These are phyloP conservation scores for Stenchaetothrips biformis DNA, from an alignment of 2,888 invertebrate species.

Conservation along the genomic window DNA sequence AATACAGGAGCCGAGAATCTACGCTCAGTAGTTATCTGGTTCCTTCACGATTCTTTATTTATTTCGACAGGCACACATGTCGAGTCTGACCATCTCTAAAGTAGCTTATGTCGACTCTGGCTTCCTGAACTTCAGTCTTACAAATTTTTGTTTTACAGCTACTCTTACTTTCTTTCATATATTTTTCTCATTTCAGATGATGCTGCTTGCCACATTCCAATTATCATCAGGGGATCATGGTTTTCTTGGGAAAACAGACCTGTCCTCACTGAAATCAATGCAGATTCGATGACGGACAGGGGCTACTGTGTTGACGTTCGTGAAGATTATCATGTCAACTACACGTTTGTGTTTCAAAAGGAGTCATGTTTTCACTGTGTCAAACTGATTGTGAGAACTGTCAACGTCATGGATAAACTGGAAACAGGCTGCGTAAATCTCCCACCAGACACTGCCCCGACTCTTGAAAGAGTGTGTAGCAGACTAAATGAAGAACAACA, in stretches of 20 bases:
- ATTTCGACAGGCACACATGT: background rate
- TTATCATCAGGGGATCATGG: constrained; percentile 79
- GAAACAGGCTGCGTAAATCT: constrained; percentile 76
- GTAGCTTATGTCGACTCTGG: background rate
- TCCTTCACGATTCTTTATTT: background rate
- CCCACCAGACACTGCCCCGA: constrained; percentile 58
- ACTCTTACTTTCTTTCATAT: background rate
- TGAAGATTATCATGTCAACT: constrained; percentile 73
- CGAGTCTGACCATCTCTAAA: background rate
- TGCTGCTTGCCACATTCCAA: constrained; percentile 63
- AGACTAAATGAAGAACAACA: constrained; percentile 70
- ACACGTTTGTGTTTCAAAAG: constrained; percentile 72
- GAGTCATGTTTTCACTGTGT: constrained; percentile 77
- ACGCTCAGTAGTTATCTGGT: background rate
- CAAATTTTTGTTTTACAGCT: background rate
- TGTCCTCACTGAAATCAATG: constrained; percentile 77
- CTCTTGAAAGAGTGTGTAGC: constrained; percentile 72
- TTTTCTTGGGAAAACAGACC: constrained; percentile 84
- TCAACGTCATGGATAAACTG: constrained; percentile 83
- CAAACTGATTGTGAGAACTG: constrained; percentile 74
- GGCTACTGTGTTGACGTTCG: constrained; percentile 68
- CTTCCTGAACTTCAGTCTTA: background rate
- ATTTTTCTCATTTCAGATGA: background rate
- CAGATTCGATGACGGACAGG: constrained; percentile 67
- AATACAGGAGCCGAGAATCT: background rate